phyloP scores from a whole-genome alignment of 2,113 vertebrate species.

The Numenius arquata region DNA sequence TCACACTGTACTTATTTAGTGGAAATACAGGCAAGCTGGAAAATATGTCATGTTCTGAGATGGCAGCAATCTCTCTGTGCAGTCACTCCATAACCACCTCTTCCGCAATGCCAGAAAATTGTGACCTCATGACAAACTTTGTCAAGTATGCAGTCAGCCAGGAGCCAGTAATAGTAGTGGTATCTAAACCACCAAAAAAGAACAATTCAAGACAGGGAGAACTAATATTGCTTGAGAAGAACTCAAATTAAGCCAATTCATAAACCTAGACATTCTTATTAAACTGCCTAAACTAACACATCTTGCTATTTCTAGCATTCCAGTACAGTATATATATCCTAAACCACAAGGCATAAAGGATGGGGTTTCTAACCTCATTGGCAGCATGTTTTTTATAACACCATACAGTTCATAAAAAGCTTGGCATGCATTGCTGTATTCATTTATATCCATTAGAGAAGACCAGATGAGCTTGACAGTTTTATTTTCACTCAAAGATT shows the following conservation, averaged over 20 bases:
- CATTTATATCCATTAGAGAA: constrained; percentile 53
- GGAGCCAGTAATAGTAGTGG: constrained; percentile 37
- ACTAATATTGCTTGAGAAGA: constrained; percentile 26
- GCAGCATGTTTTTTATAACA: constrained; percentile 54
- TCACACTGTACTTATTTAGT: neutral
- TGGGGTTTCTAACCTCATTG: constrained; percentile 49
- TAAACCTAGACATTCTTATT: constrained; percentile 45
- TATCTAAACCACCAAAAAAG: constrained; percentile 19
- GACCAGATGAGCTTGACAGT: constrained; percentile 51
- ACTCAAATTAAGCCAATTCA: constrained; percentile 25
- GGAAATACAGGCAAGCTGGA: neutral
- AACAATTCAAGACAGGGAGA: constrained; percentile 22
- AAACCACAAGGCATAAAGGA: constrained; percentile 60
- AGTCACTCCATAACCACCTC: neutral
- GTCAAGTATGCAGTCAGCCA: constrained; percentile 36
- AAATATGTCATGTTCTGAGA: neutral
- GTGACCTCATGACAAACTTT: constrained; percentile 7
- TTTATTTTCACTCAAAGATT: constrained; percentile 38
- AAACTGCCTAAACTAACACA: constrained; percentile 53
- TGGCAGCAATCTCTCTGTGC: neutral
- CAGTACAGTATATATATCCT: constrained; percentile 45
- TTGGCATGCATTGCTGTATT: constrained; percentile 46
- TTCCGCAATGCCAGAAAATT: neutral
- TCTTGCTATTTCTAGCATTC: constrained; percentile 51
- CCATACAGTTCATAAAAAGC: constrained; percentile 45